Base-by-base conservation (phyloP, 2,797 vertebrate species). In the Luscinia luscinia region DNA sequence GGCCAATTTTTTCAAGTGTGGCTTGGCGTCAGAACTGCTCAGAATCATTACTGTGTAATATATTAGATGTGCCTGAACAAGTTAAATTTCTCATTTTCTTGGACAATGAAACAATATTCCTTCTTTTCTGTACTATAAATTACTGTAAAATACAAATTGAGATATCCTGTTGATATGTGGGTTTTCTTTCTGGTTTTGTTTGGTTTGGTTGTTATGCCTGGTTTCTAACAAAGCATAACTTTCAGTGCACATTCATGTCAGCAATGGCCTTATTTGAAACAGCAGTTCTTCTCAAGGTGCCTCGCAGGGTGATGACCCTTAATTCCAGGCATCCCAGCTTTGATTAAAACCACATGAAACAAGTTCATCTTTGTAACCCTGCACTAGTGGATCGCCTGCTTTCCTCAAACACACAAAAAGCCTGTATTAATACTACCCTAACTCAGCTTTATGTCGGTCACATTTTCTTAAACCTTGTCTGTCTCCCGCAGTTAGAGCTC, bases 331-430 rank as follows among this genome's bases (percentile, higher is more conserved):
- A 89, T 93, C 95, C 85, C 82, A 75, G 59, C 34, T 94, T 82
- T 93, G 94, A 96, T 96, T 91, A 93, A 96, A 97, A 85, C 96
- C 96, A 96, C 85, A 90, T 95, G 95, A 97, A 92, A 76, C 64
- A 55, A 78, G 91, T 89, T 90, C 88, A 81, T 86, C 58, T 74
- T 66, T 78, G 73, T 83, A 90, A 90, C 81, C 73, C 74, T n/a
- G 79, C 49, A 72, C 69, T 75, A 57, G 55, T 17, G 8, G 41
- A 78, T 84, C 2, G 45, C 41, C 76, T 83, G 66, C 69, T 89
- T 45, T 58, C 52, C 68, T 86, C 69, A 78, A 85, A 75, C 55
- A 76, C 51, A 79, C 67, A 87, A 84, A 92, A 91, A 82, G 14
- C 7, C 63, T 93, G 72, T 15, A 48, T 46, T 72, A 45, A 92